Base-by-base conservation (phyloP, 2,888 invertebrate genomes). In the Gryllus longicercus region DNA sequence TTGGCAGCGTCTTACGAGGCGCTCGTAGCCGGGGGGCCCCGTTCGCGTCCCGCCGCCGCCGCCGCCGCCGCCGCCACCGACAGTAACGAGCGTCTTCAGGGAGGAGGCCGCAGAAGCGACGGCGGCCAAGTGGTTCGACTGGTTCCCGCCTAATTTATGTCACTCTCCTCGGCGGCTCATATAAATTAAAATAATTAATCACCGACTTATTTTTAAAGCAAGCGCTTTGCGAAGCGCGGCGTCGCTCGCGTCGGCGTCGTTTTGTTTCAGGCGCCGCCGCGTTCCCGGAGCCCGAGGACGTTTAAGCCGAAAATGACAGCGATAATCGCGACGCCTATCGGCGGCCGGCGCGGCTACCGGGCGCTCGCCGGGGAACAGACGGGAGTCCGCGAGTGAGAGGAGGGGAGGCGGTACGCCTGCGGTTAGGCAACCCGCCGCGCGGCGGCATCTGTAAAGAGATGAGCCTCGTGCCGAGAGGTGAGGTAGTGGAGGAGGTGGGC, bases 71-170 rank as follows among this genome's bases (percentile, higher is more conserved):
- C 38, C 8, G 38, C 38, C 14, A 63, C 63, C 14, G 63, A 63
- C 63, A 38, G 63, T 63, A n/a, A n/a, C 63, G 63, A 63, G 63
- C n/a, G 63, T 14, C 63, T 38, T 38, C 38, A 38, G 38, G 38
- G 38, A 38, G 38, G 38, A 14, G 63, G 63, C 63, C 16, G 63
- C 63, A 63, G 63, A 63, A 14, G 63, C 16, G 14, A 63, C 63
- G 63, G n/a, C 63, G 63, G 3, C 63, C 63, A 63, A 63, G 63
- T 63, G 63, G 63, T 63, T 63, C 63, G n/a, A 63, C 63, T 63
- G 63, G 63, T 63, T 63, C 63, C n/a, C 63, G 63, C 63, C 63
- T 63, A 63, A n/a, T 63, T 63, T 63, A 63, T 63, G 63, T 63
- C 63, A 63, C 63, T 63, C 16, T 63, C 63, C 63, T 18, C 63